Evolutionary conservation across 2,113 vertebrate genomes (phyloP).

Genomic region (Tiliqua scincoides): DNA sequence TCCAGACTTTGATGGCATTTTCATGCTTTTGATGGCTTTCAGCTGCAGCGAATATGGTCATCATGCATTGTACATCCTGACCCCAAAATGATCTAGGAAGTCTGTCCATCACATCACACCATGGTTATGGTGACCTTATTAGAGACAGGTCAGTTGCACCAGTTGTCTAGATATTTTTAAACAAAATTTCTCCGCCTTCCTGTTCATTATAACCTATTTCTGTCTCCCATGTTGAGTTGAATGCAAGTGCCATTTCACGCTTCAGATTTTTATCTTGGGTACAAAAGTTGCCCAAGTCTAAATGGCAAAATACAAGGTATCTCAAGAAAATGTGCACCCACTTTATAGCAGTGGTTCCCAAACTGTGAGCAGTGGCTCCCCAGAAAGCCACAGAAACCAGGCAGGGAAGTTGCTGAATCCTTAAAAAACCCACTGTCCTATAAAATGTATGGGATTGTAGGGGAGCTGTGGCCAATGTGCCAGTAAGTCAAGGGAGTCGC

Average conservation of each 20-base stretch:
- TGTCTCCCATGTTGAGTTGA: conserved; percentile 6
- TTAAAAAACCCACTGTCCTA: too few relatives aligned
- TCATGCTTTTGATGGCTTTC: too few relatives aligned
- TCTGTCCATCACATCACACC: not conserved
- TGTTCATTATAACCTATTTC: not conserved
- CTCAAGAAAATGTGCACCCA: too few relatives aligned
- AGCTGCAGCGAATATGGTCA: not conserved
- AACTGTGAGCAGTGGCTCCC: too few relatives aligned
- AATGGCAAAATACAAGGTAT: not conserved
- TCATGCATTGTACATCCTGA: too few relatives aligned
- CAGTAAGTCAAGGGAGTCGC: too few relatives aligned
- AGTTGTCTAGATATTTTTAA: not conserved
- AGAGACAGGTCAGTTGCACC: not conserved
- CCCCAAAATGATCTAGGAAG: not conserved
- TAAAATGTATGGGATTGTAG: too few relatives aligned
- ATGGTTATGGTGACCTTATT: not conserved
- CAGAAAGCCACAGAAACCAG: too few relatives aligned
- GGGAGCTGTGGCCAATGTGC: too few relatives aligned
- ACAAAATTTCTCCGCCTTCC: not conserved
- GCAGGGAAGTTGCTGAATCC: too few relatives aligned
- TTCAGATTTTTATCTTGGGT: not conserved
- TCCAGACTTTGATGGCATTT: not conserved
- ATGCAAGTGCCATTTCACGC: not conserved
- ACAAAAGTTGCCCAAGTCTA: not conserved
- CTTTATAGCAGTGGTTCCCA: too few relatives aligned